These are phyloP conservation scores for Mandrillus leucophaeus DNA, from an alignment of 2,113 vertebrate genomes.

Conservation along the genomic window DNA sequence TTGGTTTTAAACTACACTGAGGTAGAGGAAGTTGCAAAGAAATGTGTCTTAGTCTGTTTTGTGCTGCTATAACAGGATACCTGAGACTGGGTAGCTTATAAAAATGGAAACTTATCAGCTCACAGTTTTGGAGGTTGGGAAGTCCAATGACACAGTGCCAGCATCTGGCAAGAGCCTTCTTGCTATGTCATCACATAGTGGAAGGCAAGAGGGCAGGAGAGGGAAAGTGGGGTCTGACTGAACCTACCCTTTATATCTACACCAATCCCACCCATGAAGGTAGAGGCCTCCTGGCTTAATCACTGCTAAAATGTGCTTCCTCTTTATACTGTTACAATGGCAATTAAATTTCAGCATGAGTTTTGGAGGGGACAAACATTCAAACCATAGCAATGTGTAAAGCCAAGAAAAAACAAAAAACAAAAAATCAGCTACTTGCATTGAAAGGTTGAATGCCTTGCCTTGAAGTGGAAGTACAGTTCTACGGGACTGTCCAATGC, in stretches of 20 bases:
- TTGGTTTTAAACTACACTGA: background rate
- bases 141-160: too few relatives aligned
- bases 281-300: background rate
- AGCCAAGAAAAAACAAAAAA: background rate
- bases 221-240: rapidly evolving
- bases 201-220: background rate
- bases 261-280: background rate
- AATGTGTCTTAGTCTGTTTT: background rate
- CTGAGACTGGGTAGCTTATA: background rate
- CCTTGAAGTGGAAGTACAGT: background rate
- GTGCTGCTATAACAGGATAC: background rate
- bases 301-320: background rate
- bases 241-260: background rate
- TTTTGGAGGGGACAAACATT: background rate
- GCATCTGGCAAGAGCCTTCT: background rate
- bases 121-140: background rate
- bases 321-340: background rate
- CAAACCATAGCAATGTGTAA: background rate
- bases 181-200: background rate
- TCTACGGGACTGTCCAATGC: rapidly evolving
- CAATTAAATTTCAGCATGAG: background rate
- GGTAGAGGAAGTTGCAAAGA: background rate
- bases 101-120: background rate
- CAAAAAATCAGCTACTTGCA: background rate
- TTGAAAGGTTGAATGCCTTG: background rate